A percentile compares a stretch with the other conserved stretches of the same genome.
Evolutionary conservation across 2,797 vertebrate genomes (phyloP).

Genomic region (Oreonectes daqikongensis): DNA sequence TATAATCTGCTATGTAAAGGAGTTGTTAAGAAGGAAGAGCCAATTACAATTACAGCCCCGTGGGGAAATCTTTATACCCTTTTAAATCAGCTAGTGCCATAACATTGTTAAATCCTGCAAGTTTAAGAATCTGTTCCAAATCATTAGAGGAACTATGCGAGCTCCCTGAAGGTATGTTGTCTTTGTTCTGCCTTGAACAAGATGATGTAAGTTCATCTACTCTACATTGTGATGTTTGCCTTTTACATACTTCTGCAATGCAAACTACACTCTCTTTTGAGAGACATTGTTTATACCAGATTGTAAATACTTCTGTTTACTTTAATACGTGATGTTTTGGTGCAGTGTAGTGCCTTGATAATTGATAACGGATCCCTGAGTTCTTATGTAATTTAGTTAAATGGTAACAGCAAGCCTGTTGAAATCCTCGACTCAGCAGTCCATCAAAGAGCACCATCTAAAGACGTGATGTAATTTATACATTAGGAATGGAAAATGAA

Average conservation of each 20-base stretch:
- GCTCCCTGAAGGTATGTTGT: background rate
- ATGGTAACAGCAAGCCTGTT: constrained; percentile 13
- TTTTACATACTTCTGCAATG: constrained; percentile 2
- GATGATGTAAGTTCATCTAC: background rate
- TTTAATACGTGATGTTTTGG: background rate
- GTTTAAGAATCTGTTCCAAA: background rate
- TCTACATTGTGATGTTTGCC: background rate
- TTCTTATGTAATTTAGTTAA: constrained; percentile 20
- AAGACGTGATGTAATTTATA: background rate
- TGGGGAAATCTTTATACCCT: background rate
- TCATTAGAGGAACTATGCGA: background rate
- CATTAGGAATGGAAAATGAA: background rate
- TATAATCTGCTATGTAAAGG: background rate
- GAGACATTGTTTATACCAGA: background rate
- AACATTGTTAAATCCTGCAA: background rate
- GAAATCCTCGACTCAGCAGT: constrained; percentile 11
- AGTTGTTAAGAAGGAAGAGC: background rate
- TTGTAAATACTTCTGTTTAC: constrained; percentile 1
- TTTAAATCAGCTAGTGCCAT: background rate
- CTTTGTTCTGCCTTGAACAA: background rate
- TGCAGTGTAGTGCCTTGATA: background rate
- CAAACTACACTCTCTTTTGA: background rate
- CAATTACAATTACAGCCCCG: background rate
- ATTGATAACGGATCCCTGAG: constrained; percentile 1
- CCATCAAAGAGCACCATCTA: background rate